A percentile compares a stretch with the other conserved stretches of the same genome.
Conservation (phyloP, 2,888 invertebrate genomes). For the Phalera bucephala region DNA sequence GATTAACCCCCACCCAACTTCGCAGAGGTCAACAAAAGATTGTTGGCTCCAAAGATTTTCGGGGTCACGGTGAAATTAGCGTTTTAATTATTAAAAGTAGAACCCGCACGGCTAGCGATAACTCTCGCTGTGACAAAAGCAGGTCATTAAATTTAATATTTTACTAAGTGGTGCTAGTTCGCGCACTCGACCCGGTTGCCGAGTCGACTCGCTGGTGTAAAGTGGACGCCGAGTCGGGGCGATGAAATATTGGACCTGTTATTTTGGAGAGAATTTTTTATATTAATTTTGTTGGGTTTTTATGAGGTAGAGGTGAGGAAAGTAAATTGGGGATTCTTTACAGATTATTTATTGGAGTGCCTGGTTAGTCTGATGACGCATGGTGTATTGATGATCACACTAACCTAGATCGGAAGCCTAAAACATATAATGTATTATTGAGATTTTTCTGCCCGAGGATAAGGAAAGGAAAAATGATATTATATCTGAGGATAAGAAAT, state of each 20-base stretch:
- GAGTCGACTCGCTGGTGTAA: neutral
- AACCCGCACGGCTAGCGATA: slow-evolving; percentile 5
- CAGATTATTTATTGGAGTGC: too few relatives aligned
- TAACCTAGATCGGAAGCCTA: too few relatives aligned
- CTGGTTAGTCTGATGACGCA: too few relatives aligned
- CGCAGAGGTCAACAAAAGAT: slow-evolving; percentile 1
- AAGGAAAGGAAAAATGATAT: too few relatives aligned
- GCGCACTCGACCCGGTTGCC: slow-evolving; percentile 13
- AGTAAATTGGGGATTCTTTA: too few relatives aligned
- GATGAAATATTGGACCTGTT: neutral
- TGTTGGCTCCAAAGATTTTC: slow-evolving; percentile 1
- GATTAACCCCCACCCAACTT: neutral
- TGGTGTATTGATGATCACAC: too few relatives aligned
- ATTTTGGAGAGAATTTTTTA: neutral
- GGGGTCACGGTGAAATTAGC: slow-evolving; percentile 6
- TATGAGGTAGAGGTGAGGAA: too few relatives aligned
- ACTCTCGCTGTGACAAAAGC: slow-evolving; percentile 12
- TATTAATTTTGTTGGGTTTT: too few relatives aligned
- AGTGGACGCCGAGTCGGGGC: neutral
- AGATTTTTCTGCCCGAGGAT: too few relatives aligned
- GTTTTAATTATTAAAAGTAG: slow-evolving; percentile 9
- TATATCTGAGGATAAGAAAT: too few relatives aligned
- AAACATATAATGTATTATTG: too few relatives aligned
- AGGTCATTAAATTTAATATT: slow-evolving; percentile 20
- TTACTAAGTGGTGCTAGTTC: slow-evolving; percentile 13